phyloP scores from a whole-genome alignment of 2,797 vertebrate genomes.

The Malurus splendens region DNA sequence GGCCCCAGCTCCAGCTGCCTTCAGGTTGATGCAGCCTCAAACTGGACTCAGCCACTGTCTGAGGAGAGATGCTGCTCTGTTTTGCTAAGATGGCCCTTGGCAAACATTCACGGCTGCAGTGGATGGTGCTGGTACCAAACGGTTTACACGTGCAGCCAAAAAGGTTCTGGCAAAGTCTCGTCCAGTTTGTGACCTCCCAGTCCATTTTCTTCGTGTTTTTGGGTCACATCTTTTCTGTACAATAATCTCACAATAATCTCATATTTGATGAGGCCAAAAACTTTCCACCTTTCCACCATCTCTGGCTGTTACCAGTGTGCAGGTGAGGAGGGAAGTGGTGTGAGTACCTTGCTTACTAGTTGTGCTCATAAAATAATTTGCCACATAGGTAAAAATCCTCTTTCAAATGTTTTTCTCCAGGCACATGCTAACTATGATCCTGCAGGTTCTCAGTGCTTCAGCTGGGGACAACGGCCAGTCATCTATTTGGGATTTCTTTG shows the following conservation, averaged over 20 bases:
- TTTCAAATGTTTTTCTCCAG: not conserved
- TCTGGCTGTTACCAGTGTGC: not conserved
- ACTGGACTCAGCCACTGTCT: not conserved
- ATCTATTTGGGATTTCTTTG: not conserved
- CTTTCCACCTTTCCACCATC: not conserved
- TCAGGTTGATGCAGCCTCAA: not conserved
- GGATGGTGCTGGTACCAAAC: not conserved
- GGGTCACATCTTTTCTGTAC: not conserved
- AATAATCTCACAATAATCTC: not conserved
- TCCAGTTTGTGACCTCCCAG: not conserved
- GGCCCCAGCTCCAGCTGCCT: not conserved
- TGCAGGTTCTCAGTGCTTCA: not conserved
- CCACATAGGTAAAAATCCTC: not conserved
- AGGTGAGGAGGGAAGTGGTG: not conserved
- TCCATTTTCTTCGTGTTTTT: not conserved
- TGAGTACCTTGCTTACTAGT: not conserved
- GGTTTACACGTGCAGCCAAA: not conserved
- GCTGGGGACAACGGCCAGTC: not conserved
- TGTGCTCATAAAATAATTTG: not conserved
- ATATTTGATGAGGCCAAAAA: not conserved
- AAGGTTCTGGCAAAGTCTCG: not conserved
- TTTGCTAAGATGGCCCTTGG: not conserved
- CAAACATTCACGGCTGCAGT: not conserved
- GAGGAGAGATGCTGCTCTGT: fast-evolving
- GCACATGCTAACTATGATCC: not conserved